These are phyloP conservation scores for Melanostoma scalare DNA, from an alignment of 2,888 invertebrate species.

Conservation along the genomic window DNA sequence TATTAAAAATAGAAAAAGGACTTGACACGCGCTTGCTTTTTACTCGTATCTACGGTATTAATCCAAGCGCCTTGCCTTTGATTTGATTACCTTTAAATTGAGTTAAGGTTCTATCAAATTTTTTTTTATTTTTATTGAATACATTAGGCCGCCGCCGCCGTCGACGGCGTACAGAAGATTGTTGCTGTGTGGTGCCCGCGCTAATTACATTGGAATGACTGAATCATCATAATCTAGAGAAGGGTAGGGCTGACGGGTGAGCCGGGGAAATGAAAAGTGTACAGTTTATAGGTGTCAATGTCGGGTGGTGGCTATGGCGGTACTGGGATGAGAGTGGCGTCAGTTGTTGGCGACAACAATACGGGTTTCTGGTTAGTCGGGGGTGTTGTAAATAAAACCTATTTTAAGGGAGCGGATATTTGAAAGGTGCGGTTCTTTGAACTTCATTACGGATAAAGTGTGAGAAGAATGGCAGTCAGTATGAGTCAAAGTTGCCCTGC, in stretches of 20 bases:
- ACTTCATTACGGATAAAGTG: constrained; percentile 16
- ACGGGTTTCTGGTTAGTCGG: neutral
- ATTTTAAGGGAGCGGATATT: constrained; percentile 67
- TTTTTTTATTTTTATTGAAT: constrained; percentile 32
- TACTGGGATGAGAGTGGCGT: constrained; percentile 20
- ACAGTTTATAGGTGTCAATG: constrained; percentile 23
- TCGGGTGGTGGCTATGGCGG: neutral
- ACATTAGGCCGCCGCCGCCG: constrained; percentile 25
- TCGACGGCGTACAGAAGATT: constrained; percentile 24
- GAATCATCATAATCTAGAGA: constrained; percentile 57
- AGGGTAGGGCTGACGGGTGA: constrained; percentile 45
- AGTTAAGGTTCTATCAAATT: constrained; percentile 30
- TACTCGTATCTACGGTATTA: neutral
- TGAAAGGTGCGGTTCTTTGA: constrained; percentile 57
- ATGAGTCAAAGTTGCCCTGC: too few species aligned
- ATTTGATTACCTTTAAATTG: constrained; percentile 64
- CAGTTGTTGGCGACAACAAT: constrained; percentile 12
- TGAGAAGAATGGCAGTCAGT: neutral
- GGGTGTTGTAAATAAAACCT: constrained; percentile 33
- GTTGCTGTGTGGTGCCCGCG: constrained; percentile 48
- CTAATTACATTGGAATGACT: constrained; percentile 60
- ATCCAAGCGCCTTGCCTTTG: constrained; percentile 64
- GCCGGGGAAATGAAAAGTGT: constrained; percentile 22
- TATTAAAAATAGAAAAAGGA: neutral
- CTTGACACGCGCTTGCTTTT: constrained; percentile 24